Evolutionary conservation across 2,888 invertebrate species (phyloP).

Genomic region (Gymnosoma rotundatum): DNA sequence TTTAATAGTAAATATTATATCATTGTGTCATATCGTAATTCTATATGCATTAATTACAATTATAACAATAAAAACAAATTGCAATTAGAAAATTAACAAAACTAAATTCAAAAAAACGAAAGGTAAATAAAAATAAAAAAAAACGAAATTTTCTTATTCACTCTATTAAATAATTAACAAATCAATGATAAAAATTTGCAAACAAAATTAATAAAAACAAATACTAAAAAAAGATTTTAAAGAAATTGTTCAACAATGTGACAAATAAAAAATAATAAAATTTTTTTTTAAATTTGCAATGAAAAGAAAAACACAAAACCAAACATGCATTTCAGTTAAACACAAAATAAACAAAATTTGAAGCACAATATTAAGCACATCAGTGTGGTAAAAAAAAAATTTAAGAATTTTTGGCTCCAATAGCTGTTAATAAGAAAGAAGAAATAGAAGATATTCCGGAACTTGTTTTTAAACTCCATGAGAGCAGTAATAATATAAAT

Average conservation of each 20-base stretch:
- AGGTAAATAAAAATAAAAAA: constrained; percentile 41
- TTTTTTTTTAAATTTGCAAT: too few species aligned
- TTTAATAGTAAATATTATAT: constrained; percentile 73
- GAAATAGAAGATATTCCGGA: too few species aligned
- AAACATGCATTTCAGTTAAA: constrained; percentile 37
- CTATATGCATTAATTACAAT: constrained; percentile 71
- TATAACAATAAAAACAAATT: constrained; percentile 65
- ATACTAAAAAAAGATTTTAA: background rate
- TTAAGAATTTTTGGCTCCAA: constrained; percentile 5
- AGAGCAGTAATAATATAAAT: too few species aligned
- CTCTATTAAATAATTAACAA: constrained; percentile 45
- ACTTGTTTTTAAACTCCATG: too few species aligned
- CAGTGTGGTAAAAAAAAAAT: constrained; percentile 29
- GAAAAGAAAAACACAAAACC: background rate
- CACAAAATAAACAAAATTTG: constrained; percentile 22
- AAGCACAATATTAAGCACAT: constrained; percentile 51
- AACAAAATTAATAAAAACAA: constrained; percentile 19
- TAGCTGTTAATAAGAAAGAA: too few species aligned
- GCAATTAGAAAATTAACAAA: constrained; percentile 65
- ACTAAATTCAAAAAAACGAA: constrained; percentile 43
- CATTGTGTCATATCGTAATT: constrained; percentile 83
- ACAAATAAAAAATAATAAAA: background rate
- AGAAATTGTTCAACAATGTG: constrained; percentile 5
- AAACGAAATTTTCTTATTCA: constrained; percentile 55
- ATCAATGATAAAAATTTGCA: constrained; percentile 41